Evolutionary conservation across 2,113 vertebrate genomes (phyloP).

Genomic region (Phylloscopus trochilus): DNA sequence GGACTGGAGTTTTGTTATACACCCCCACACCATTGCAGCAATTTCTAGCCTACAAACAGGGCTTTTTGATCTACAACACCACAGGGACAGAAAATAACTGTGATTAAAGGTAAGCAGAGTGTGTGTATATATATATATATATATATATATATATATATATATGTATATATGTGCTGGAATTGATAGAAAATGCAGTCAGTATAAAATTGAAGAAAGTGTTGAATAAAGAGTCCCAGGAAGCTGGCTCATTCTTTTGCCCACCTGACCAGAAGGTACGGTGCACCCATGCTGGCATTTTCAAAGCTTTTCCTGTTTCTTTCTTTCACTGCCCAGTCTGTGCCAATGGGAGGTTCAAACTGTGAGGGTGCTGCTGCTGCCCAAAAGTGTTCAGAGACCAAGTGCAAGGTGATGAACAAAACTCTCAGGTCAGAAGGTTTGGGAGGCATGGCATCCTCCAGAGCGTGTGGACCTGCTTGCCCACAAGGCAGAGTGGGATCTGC

Average conservation of each 20-base stretch:
- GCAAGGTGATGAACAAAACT: accelerated
- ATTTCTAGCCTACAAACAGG: not conserved
- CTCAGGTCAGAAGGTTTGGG: not conserved
- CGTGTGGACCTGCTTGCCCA: not conserved
- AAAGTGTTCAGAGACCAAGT: not conserved
- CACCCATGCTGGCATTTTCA: not conserved
- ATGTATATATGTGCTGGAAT: not conserved
- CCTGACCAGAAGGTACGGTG: not conserved
- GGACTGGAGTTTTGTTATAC: not conserved
- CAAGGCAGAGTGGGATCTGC: not conserved
- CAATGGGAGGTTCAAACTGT: not conserved
- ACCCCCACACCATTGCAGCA: accelerated
- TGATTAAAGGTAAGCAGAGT: not conserved
- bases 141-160: no score
- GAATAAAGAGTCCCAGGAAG: not conserved
- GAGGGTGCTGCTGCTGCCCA: not conserved
- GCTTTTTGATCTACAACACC: not conserved
- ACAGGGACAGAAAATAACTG: not conserved
- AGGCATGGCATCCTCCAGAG: not conserved
- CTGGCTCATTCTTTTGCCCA: not conserved
- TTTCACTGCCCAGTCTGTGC: not conserved
- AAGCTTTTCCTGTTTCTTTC: not conserved
- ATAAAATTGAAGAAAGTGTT: not conserved
- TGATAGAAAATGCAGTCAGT: not conserved
- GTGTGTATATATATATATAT: no score